Evolutionary conservation across 2,888 invertebrate genomes (phyloP).

Genomic region (Sarcophaga variegata): DNA sequence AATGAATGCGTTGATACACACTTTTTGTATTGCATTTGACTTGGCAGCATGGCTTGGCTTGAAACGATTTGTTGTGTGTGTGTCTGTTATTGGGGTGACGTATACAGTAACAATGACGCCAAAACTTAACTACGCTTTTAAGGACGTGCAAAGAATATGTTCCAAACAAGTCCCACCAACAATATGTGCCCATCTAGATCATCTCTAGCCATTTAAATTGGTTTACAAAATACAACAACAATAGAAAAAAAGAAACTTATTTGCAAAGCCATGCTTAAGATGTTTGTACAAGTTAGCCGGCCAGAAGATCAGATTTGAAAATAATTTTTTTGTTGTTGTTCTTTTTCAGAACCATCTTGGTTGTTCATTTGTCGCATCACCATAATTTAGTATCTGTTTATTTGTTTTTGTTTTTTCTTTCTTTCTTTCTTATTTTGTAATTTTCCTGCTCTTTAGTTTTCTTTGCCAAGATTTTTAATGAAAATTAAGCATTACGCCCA

Average conservation of each 20-base stretch:
- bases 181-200: slow-evolving; percentile 49
- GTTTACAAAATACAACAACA: slow-evolving; percentile 18
- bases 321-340: too few relatives aligned
- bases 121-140: background rate
- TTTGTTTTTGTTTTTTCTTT: slow-evolving; percentile 7
- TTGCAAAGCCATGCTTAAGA: background rate
- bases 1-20: slow-evolving; percentile 30
- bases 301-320: background rate
- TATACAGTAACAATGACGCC: background rate
- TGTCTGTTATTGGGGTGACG: slow-evolving; percentile 39
- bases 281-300: background rate
- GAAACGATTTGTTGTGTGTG: slow-evolving; percentile 1
- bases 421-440: background rate
- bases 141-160: slow-evolving; percentile 24
- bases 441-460: background rate
- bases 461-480: slow-evolving; percentile 11
- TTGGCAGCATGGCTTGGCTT: too few relatives aligned
- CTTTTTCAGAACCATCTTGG: slow-evolving; percentile 8
- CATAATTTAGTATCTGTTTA: slow-evolving; percentile 40
- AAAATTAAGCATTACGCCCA: slow-evolving; percentile 15
- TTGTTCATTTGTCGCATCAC: slow-evolving; percentile 54
- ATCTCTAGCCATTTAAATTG: slow-evolving; percentile 55
- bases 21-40: background rate
- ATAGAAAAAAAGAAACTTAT: background rate
- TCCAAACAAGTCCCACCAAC: slow-evolving; percentile 4